Evolutionary conservation across 1,140 invertebrate species (phyloP), one percentile per base, ranked within the genome.

Genomic region (Episyrphus balteatus): DNA sequence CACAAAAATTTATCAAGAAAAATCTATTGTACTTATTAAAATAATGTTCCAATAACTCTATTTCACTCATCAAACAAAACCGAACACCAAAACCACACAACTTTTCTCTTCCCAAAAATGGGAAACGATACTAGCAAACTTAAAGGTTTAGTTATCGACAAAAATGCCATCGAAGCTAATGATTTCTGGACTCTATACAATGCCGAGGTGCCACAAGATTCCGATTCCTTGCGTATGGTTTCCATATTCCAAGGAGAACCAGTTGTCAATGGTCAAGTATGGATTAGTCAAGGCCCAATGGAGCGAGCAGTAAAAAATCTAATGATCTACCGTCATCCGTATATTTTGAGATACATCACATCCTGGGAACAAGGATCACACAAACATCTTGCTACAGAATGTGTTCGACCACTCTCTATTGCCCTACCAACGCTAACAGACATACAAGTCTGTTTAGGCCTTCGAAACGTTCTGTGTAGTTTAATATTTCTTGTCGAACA

Each of bases 401-500:
- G 80, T 67, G 80, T 84, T 0, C 77, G 75, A 48, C 84, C 85
- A 6, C 66, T 90, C 5, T 69, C 75, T 18, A 79, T 82, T 61
- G 72, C 80, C 1, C 62, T 88, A 43, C 57, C 66, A 11, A 61
- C 73, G 21, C 79, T 83, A 56, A 84, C 75, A 48, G 75, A 79
- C 12, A 68, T 88, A 39, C 83, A 90, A 69, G 79, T 86, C 52
- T 88, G 84, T 58, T 76, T 88, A 44, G 86, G 86, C 1, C 66
- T 90, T 8, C 79, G 85, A 54, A 84, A 80, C 46, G 77, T 88
- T 51, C 59, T 87, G 12, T 78, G 81, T 61, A 82, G 83, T 7
- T 64, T 90, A n/a, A 75, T 83, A 54, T 90, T 90, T 64, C 68
- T 90, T 14, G 83, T 88, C 58, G 78, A 84, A 49, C 84, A 81